These are phyloP conservation scores for Zaprionus africanus DNA, from an alignment of 1,140 invertebrate genomes.

Conservation along the genomic window DNA sequence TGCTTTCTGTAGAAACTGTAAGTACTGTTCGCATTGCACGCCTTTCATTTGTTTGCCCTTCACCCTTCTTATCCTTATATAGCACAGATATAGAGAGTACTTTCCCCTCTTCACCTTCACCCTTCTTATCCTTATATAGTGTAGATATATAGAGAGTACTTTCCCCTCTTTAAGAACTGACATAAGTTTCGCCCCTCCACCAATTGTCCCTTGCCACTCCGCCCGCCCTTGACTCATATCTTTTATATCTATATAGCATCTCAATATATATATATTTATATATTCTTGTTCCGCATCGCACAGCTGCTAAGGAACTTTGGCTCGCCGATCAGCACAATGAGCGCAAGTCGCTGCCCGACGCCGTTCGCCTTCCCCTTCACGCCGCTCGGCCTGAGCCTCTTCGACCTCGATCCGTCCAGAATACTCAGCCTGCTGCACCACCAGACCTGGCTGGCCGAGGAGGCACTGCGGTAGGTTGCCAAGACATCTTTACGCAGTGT, in stretches of 20 bases:
- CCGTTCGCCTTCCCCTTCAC: slow-evolving; percentile 83
- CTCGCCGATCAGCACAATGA: slow-evolving; percentile 64
- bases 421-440: slow-evolving; percentile 82
- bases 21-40: neutral
- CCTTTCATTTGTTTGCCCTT: neutral
- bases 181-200: neutral
- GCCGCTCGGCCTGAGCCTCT: slow-evolving; percentile 79
- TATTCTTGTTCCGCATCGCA: neutral
- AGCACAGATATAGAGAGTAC: neutral
- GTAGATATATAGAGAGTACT: neutral
- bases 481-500: neutral
- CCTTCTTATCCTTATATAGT: neutral
- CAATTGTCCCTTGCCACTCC: neutral
- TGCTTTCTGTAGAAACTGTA: neutral
- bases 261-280: slow-evolving; percentile 1
- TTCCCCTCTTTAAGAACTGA: neutral
- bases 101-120: neutral
- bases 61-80: neutral
- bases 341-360: slow-evolving; percentile 72
- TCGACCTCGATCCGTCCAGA: slow-evolving; percentile 84
- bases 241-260: neutral
- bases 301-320: slow-evolving; percentile 78
- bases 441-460: slow-evolving; percentile 83
- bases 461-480: slow-evolving; percentile 73
- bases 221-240: neutral